Conservation (phyloP, 2,113 vertebrate species). For the Grantiella picta region DNA sequence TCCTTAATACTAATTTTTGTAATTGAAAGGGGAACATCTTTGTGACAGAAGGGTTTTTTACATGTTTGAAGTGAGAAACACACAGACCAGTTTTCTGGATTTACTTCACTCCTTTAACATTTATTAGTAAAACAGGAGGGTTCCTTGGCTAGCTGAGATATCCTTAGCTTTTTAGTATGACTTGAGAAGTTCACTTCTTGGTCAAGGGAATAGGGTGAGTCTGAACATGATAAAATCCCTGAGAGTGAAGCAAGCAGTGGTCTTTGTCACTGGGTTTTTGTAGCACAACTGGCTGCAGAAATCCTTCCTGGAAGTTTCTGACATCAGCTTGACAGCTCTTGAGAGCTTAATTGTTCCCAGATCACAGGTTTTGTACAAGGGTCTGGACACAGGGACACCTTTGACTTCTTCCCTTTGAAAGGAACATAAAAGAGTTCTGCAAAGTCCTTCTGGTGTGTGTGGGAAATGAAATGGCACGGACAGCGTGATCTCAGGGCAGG, state of each 20-base stretch:
- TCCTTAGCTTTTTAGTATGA: neutral
- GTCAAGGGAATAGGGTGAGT: neutral
- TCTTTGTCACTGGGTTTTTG: neutral
- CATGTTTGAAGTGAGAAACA: too few relatives aligned
- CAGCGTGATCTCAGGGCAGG: neutral
- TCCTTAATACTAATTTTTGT: neutral
- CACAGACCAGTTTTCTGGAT: neutral
- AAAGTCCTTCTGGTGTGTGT: neutral
- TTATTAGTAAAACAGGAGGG: neutral
- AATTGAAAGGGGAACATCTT: neutral
- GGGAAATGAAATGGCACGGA: neutral
- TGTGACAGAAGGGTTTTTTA: neutral
- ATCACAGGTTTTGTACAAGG: fast-evolving
- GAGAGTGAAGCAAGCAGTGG: neutral
- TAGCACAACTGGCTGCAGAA: neutral
- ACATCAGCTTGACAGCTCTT: neutral
- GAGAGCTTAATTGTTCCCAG: neutral
- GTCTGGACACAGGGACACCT: neutral
- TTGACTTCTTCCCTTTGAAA: neutral
- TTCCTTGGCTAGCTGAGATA: neutral
- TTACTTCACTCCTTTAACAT: neutral
- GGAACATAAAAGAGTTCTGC: neutral
- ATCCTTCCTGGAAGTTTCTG: neutral
- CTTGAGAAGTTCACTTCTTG: neutral
- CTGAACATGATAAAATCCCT: neutral